Evolutionary conservation across 2,113 vertebrate genomes (phyloP).

Genomic region (Beaufortia kweichowensis): DNA sequence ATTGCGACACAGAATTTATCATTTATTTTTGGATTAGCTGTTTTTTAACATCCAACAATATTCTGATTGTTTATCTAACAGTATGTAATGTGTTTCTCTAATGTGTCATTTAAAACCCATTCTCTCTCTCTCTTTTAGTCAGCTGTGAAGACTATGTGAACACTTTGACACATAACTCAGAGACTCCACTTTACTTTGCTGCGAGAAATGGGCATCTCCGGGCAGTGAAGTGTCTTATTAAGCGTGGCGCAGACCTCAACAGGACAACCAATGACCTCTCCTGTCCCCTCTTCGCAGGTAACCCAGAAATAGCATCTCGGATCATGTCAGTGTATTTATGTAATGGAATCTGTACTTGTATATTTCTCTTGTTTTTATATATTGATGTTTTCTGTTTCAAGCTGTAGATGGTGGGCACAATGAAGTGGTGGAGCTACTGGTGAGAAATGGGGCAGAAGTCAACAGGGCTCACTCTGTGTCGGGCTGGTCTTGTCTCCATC

Average conservation of each 20-base stretch:
- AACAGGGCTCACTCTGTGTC: constrained; percentile 83
- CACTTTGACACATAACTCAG: constrained; percentile 83
- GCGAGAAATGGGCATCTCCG: constrained; percentile 76
- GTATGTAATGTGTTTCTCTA: neutral
- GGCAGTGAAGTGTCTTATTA: constrained; percentile 75
- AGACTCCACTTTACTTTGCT: constrained; percentile 82
- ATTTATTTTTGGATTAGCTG: too few species aligned
- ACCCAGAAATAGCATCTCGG: constrained; percentile 12
- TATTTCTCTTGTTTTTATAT: neutral
- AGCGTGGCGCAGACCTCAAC: constrained; percentile 76
- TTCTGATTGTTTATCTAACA: too few species aligned
- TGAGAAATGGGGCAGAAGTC: constrained; percentile 78
- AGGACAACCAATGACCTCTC: constrained; percentile 81
- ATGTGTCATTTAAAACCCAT: too few species aligned
- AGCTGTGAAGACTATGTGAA: constrained; percentile 76
- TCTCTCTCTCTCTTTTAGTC: neutral
- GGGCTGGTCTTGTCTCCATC: constrained; percentile 92
- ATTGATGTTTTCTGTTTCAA: constrained; percentile 50
- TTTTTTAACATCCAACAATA: too few species aligned
- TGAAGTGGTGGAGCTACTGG: constrained; percentile 76
- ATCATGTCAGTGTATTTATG: neutral
- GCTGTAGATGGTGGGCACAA: constrained; percentile 78
- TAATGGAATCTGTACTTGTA: neutral
- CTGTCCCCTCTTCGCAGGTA: constrained; percentile 88
- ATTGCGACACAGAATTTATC: too few species aligned